These are phyloP conservation scores for Thomomys bottae DNA, from an alignment of 2,113 vertebrate species.

Conservation along the genomic window DNA sequence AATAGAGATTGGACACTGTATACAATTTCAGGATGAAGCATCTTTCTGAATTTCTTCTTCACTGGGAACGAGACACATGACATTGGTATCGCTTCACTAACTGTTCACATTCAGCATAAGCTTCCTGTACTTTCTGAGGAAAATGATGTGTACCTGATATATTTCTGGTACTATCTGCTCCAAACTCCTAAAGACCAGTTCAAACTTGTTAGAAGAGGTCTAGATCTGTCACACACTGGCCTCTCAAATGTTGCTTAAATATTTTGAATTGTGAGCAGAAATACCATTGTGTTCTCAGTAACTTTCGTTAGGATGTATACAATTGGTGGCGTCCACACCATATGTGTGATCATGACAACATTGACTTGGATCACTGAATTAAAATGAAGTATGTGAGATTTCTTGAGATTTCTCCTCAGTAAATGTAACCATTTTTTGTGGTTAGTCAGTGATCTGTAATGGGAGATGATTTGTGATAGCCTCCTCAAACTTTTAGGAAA, in stretches of 20 bases:
- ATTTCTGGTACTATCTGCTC: not conserved
- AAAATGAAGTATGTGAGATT: not conserved
- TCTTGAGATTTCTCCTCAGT: not conserved
- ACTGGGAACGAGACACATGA: not conserved
- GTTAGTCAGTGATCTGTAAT: not conserved
- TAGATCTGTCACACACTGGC: not conserved
- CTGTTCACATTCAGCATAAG: not conserved
- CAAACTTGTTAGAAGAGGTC: not conserved
- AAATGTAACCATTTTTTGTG: not conserved
- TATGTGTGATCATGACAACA: not conserved
- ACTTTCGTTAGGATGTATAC: not conserved
- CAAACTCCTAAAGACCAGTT: not conserved
- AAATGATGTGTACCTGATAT: not conserved
- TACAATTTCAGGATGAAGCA: not conserved
- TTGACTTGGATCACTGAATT: not conserved
- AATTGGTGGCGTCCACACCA: not conserved
- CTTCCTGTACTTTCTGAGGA: not conserved
- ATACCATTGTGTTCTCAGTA: not conserved
- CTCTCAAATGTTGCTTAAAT: not conserved
- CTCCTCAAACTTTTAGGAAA: not conserved
- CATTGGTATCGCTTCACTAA: not conserved
- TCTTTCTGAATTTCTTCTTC: not conserved
- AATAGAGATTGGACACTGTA: not conserved
- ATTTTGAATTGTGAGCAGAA: not conserved
- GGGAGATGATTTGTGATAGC: not conserved